These are phyloP conservation scores for Oryzias javanicus DNA, from an alignment of 2,113 vertebrate genomes.

Conservation along the genomic window DNA sequence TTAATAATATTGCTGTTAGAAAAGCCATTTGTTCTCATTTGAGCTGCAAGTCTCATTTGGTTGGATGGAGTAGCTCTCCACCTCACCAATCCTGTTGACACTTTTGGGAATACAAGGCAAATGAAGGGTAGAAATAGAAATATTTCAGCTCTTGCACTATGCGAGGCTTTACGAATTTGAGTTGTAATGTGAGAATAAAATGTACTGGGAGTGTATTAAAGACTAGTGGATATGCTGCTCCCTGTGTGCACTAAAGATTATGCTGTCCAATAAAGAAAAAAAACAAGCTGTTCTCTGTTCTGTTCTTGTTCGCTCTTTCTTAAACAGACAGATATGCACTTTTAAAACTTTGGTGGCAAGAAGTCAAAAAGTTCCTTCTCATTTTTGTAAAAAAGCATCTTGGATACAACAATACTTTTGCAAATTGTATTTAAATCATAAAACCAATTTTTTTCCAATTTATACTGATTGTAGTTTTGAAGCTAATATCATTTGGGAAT, in stretches of 20 bases:
- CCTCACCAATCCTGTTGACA: conserved; percentile 53
- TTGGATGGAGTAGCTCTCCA: conserved; percentile 60
- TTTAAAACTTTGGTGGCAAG: too few relatives aligned
- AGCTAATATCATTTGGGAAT: too few relatives aligned
- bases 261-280: background rate
- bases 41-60: conserved; percentile 67
- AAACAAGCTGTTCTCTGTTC: too few relatives aligned
- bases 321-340: too few relatives aligned
- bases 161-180: conserved; percentile 14
- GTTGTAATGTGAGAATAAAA: conserved; percentile 36
- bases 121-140: conserved; percentile 66
- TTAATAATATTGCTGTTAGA: conserved; percentile 77
- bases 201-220: conserved; percentile 41
- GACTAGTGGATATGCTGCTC: background rate
- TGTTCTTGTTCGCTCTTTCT: too few relatives aligned
- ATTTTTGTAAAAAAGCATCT: too few relatives aligned
- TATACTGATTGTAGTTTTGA: too few relatives aligned
- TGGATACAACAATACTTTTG: too few relatives aligned
- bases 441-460: too few relatives aligned
- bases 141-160: conserved; percentile 38
- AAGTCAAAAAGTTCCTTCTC: too few relatives aligned
- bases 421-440: too few relatives aligned
- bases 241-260: background rate
- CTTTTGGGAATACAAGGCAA: conserved; percentile 61
- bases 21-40: conserved; percentile 79